Evolutionary conservation across 2,888 invertebrate species (phyloP).

Genomic region (Morpho achilles): DNA sequence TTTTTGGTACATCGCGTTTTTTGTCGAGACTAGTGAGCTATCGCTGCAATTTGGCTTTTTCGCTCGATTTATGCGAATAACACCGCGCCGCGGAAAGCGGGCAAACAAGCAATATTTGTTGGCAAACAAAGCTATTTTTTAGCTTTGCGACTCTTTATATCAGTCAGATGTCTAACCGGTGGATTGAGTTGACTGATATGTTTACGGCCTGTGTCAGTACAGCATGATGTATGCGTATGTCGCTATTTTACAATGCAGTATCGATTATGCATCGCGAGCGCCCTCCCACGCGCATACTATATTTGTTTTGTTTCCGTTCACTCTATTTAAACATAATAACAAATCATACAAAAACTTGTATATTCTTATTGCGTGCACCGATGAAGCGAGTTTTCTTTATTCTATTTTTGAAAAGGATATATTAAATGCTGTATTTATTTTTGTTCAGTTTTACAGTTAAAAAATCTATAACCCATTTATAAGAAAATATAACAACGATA

Average conservation of each 20-base stretch:
- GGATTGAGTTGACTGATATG: conserved; percentile 48
- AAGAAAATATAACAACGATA: no score
- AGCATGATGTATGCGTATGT: conserved; percentile 31
- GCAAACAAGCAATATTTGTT: conserved; percentile 71
- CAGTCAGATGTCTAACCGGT: conserved; percentile 56
- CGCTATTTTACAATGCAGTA: conserved; percentile 30
- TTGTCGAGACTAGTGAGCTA: conserved; percentile 65
- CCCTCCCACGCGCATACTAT: conserved; percentile 15
- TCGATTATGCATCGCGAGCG: conserved; percentile 24
- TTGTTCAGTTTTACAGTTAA: no score
- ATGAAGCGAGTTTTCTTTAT: background rate
- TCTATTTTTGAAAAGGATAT: background rate
- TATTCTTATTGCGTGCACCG: conserved; percentile 2
- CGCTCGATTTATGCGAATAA: conserved; percentile 72
- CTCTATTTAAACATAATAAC: conserved; percentile 15
- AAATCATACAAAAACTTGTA: conserved; percentile 12
- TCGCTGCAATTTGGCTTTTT: conserved; percentile 71
- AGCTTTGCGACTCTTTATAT: conserved; percentile 57
- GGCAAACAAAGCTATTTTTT: conserved; percentile 62
- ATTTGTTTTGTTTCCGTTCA: conserved; percentile 23
- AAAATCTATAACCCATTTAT: no score
- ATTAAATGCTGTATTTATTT: no score
- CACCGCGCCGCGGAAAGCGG: conserved; percentile 64
- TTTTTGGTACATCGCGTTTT: conserved; percentile 66
- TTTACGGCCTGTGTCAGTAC: conserved; percentile 34